Base-by-base conservation (phyloP, 2,113 vertebrate species). In the Carassius carassius region DNA sequence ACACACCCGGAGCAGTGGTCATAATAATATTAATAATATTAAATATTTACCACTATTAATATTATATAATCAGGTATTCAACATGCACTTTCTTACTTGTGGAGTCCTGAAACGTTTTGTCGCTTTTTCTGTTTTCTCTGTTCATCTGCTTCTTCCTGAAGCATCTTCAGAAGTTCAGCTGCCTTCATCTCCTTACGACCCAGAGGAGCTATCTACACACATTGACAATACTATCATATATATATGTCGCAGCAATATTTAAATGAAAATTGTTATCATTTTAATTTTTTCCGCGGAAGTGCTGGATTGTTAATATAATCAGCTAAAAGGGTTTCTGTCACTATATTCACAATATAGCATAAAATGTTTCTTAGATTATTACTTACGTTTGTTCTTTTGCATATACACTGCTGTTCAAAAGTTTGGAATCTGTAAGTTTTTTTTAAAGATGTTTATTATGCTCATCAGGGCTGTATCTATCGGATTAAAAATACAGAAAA, bases 41-140 rank as follows among this genome's bases (percentile, higher is more conserved):
- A 21, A 70, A 21, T 21, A 37, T 2, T 21, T 32, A 8, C 32
- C 9, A 19, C 32, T 21, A 37, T 21, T 37, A 21, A 25, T 51
- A 29, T 51, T 32, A 32, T 32, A 77, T 7, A 56, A 35, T 5
- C 10, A 21, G 25, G 23, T 4, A 32, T 69, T 47, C 4, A 54
- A 7, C n/a, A 10, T 3, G 3, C 5, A 11, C n/a, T 7, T 35
- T 49, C 85, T 86, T 74, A 99, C 98, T 91, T 99, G 94, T 99
- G 97, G 86, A 99, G 91, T 6, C 97, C 98, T 0, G 97, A 97
- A 35, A 99, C 91, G 0, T 95, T 98, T 90, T 99, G 98, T 7
- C 97, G 92, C 87, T 95, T 99, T 93, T 95, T 98, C 91, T 98
- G 98, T 86, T 98, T 99, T 87, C 98, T 92, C 91, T 98, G 96